phyloP scores from a whole-genome alignment of 2,888 invertebrate genomes.

The Pammene fasciana region DNA sequence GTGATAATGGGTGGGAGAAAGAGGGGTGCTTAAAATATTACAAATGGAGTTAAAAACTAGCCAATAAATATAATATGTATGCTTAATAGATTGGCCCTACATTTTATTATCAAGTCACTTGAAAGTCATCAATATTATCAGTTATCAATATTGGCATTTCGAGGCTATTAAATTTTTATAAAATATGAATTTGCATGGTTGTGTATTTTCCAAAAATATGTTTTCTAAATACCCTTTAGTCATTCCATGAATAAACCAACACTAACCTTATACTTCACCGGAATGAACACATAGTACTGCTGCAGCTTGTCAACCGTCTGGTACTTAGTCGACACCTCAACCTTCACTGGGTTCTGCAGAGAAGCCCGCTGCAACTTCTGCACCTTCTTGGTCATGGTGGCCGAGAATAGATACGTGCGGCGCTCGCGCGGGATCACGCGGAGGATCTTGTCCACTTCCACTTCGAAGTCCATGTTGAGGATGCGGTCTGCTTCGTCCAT shows the following conservation, averaged over 20 bases:
- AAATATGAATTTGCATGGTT: too few species aligned
- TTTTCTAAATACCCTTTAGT: not conserved
- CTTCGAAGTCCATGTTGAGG: conserved; percentile 99
- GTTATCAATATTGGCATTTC: too few species aligned
- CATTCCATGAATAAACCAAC: not conserved
- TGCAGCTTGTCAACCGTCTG: conserved; percentile 98
- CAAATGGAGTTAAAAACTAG: too few species aligned
- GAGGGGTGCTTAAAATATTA: too few species aligned
- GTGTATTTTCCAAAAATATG: too few species aligned
- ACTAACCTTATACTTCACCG: conserved; percentile 95
- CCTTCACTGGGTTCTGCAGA: conserved; percentile 95
- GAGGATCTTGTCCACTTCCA: conserved; percentile 98
- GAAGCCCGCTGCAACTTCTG: conserved; percentile 98
- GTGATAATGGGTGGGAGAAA: too few species aligned
- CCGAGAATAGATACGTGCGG: conserved; percentile 96
- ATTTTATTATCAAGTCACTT: too few species aligned
- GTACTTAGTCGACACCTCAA: conserved; percentile 98
- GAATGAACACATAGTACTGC: conserved; percentile 97
- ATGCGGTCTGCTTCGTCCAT: conserved; percentile 99
- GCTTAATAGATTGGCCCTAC: too few species aligned
- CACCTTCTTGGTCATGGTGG: conserved; percentile 99
- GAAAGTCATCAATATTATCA: too few species aligned
- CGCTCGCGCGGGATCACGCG: conserved; percentile 95
- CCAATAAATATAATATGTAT: too few species aligned
- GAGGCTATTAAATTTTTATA: too few species aligned